Base-by-base conservation (phyloP, 2,797 vertebrate genomes). In the Poliocrania exsul region DNA sequence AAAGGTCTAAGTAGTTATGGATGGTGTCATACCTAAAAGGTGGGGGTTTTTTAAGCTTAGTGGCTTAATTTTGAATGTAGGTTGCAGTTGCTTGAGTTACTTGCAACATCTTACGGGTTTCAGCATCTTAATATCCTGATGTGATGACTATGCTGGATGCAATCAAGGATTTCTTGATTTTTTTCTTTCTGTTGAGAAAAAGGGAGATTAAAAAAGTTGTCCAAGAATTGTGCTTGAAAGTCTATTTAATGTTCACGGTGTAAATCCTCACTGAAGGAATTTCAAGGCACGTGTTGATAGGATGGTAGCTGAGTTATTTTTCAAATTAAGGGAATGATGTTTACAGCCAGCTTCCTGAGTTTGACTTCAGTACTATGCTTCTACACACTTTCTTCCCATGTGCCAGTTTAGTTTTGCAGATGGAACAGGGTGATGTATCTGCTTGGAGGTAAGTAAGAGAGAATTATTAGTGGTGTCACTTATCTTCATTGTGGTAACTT, bases 311-410 rank as follows among this genome's bases (percentile, higher is more conserved):
- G 3, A 78, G 29, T 66, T 78, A 38, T 40, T 87, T 66, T 77
- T 83, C 5, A 49, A 53, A 74, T 29, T 19, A 82, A 64, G 3
- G 13, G 31, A 57, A 5, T 35, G 2, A 2, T 7, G 54, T 53
- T 62, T 75, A 19, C 54, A 73, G 8, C 20, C 31, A 38, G 21
- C 24, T 83, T 82, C 13, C n/a, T 0, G 0, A 31, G 10, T 46
- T 29, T 79, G 58, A 56, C 7, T 87, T 77, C 29, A 72, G 10
- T 57, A 72, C 69, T 84, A 10, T 60, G 13, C 23, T 86, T 56
- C 9, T 60, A 49, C 28, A 50, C n/a, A 14, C 29, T 50, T 67
- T 58, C 18, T 42, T 90, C 8, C 49, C 1, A 1, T 26, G 13
- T 44, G 5, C 42, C 75, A 70, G 11, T 81, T 90, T 33, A 50